phyloP scores from a whole-genome alignment of 1,140 invertebrate species.

The Ostrea denselamellosa region DNA sequence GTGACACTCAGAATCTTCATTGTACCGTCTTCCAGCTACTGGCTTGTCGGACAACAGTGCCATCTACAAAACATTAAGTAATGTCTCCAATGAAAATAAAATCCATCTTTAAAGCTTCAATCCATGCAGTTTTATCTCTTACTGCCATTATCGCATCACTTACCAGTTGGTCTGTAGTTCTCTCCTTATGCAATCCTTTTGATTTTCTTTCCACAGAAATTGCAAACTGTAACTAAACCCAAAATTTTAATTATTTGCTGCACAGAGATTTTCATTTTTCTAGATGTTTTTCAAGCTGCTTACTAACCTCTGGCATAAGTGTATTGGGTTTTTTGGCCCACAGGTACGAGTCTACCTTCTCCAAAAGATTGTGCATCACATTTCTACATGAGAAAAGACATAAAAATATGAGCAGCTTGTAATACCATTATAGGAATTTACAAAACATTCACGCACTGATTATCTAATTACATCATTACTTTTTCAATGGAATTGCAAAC shows the following conservation, averaged over 20 bases:
- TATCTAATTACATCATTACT: not conserved
- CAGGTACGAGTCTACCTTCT: constrained; percentile 71
- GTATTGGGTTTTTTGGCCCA: constrained; percentile 69
- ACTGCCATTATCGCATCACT: not conserved
- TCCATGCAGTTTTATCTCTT: not conserved
- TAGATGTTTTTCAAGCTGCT: not conserved
- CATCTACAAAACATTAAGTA: constrained; percentile 9
- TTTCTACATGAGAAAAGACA: constrained; percentile 43
- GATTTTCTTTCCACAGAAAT: constrained; percentile 39
- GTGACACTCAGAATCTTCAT: constrained; percentile 69
- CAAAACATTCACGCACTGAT: too few species aligned
- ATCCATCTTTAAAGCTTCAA: not conserved
- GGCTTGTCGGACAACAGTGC: constrained; percentile 39
- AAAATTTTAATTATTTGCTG: not conserved
- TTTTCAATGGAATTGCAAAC: not conserved
- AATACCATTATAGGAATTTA: too few species aligned
- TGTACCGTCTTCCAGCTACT: constrained; percentile 36
- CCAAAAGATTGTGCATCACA: constrained; percentile 69
- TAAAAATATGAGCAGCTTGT: not conserved
- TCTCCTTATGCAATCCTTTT: not conserved
- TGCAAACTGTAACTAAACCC: constrained; percentile 42
- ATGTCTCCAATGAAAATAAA: not conserved
- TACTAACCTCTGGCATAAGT: constrained; percentile 69
- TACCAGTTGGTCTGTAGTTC: not conserved
- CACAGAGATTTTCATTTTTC: not conserved